These are phyloP conservation scores for Pomacea maculata DNA, from an alignment of 1,140 invertebrate genomes.

Conservation along the genomic window DNA sequence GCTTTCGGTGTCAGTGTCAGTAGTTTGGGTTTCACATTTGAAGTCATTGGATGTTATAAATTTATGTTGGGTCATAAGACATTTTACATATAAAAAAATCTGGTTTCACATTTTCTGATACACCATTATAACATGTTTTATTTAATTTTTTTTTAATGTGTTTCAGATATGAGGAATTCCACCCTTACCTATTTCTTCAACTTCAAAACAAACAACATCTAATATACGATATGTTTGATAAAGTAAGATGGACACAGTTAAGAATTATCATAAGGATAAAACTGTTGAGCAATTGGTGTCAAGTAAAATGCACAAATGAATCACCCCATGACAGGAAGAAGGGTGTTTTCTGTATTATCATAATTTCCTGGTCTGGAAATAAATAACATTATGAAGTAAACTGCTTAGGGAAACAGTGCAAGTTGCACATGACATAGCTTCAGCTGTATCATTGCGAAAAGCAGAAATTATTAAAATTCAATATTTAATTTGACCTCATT, in stretches of 20 bases:
- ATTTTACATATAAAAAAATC: background rate
- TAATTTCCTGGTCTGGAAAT: no score
- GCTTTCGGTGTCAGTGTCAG: no score
- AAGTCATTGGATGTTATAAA: background rate
- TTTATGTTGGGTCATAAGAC: background rate
- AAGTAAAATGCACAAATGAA: no score
- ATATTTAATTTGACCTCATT: no score
- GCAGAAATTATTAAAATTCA: no score
- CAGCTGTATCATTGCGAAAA: no score
- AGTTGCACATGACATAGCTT: no score
- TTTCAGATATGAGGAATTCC: conserved; percentile 81
- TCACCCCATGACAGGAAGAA: no score
- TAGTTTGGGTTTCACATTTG: background rate
- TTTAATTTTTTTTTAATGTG: conserved; percentile 9
- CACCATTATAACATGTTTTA: background rate
- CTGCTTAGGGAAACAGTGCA: no score
- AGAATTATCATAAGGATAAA: background rate
- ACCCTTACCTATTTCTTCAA: conserved; percentile 83
- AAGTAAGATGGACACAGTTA: conserved; percentile 50
- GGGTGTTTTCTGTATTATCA: no score
- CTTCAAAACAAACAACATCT: conserved; percentile 72
- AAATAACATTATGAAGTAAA: no score
- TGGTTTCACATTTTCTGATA: background rate
- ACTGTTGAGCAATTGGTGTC: no score
- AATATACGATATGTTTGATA: conserved; percentile 84